A percentile compares a stretch with the other conserved stretches of the same genome.
phyloP scores from a whole-genome alignment of 1,140 invertebrate species.

The Araneus ventricosus region DNA sequence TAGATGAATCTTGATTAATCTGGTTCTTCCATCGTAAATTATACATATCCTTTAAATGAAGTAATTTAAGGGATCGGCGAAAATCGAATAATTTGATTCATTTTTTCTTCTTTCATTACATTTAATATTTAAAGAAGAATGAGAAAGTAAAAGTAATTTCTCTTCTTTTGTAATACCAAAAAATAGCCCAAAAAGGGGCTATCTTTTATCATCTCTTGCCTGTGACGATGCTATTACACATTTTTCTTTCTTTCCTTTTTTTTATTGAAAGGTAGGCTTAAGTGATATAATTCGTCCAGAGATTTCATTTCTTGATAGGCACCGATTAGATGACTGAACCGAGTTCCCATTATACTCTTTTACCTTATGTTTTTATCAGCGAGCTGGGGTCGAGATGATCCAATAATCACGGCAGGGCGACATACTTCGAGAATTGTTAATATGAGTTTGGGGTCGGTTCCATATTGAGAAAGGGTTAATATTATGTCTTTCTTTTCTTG shows the following conservation, averaged over 20 bases:
- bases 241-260: not conserved
- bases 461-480: not conserved
- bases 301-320: slow-evolving; percentile 39
- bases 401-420: slow-evolving; percentile 51
- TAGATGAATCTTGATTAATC: slow-evolving; percentile 34
- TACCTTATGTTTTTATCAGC: slow-evolving; percentile 37
- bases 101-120: slow-evolving; percentile 5
- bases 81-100: slow-evolving; percentile 43
- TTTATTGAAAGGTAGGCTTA: slow-evolving; percentile 6
- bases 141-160: slow-evolving; percentile 13
- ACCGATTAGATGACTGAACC: slow-evolving; percentile 18
- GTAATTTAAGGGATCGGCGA: slow-evolving; percentile 51
- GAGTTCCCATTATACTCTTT: not conserved
- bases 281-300: slow-evolving; percentile 45
- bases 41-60: slow-evolving; percentile 55
- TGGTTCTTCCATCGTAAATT: slow-evolving; percentile 27
- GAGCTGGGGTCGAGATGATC: not conserved
- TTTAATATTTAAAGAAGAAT: slow-evolving; percentile 57
- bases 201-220: not conserved
- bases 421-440: slow-evolving; percentile 12
- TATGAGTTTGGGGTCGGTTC: not conserved
- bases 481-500: too few relatives aligned
- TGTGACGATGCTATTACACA: not conserved
- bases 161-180: slow-evolving; percentile 38
- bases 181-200: not conserved